Conservation (phyloP, 2,797 vertebrate species). For the Kryptopterus vitreolus region DNA sequence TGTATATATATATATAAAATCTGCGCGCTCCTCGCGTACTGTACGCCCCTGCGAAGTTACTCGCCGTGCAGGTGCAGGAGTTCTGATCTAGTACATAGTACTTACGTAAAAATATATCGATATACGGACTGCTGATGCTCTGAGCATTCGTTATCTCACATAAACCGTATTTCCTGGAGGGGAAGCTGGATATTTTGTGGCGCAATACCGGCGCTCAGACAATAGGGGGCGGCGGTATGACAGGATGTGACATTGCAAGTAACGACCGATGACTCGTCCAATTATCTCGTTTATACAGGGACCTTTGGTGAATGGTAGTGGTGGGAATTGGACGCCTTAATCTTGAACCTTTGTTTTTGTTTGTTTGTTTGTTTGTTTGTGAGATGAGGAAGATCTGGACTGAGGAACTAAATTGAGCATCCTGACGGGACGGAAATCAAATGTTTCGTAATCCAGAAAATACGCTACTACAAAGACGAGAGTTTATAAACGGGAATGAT, state of each 20-base stretch:
- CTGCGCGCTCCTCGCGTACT: too few species aligned
- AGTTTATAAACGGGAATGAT: conserved; percentile 8
- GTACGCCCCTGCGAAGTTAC: neutral
- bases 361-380: too few species aligned
- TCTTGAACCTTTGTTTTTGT: neutral
- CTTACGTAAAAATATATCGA: conserved; percentile 41
- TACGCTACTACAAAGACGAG: neutral
- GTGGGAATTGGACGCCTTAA: too few species aligned
- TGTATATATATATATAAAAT: too few species aligned
- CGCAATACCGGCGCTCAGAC: neutral
- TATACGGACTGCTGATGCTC: neutral
- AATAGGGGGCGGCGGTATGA: neutral
- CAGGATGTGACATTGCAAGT: neutral
- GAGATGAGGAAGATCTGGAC: too few species aligned
- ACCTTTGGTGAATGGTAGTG: too few species aligned
- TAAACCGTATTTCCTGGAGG: neutral
- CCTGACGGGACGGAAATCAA: too few species aligned
- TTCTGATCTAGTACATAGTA: conserved; percentile 55
- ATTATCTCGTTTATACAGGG: too few species aligned
- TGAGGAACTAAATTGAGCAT: too few species aligned
- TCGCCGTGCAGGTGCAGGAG: conserved; percentile 42
- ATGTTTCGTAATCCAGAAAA: conserved; percentile 4
- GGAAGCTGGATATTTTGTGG: neutral
- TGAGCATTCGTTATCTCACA: conserved; percentile 3
- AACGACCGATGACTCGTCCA: neutral